Evolutionary conservation across 2,113 vertebrate genomes (phyloP), one percentile per base, ranked within the genome.

Genomic region (Himantopus leucocephalus): DNA sequence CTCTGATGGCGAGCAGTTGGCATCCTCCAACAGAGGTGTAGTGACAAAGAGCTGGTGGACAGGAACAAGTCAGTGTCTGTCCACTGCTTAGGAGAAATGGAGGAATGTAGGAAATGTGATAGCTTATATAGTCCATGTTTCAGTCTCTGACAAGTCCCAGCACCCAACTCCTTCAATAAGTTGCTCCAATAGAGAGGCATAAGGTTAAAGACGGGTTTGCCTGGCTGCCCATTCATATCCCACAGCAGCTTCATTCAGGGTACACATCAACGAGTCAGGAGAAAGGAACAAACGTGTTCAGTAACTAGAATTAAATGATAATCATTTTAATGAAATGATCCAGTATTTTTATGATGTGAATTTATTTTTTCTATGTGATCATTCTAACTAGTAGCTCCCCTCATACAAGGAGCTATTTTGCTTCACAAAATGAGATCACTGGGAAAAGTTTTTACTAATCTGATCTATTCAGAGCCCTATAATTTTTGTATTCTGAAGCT

Each of bases 401-500:
- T 67, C 50, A 47, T 2, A 66, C 39, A 78, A 4, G 41, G 7
- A 6, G 7, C 16, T 67, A 15, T 0, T 0, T 47, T 75, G 52
- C 79, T 79, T 85, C 64, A 74, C 12, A 34, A 30, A 66, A 62
- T 90, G 45, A 93, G 50, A 35, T 45, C 90, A 71, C 30, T 2
- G 15, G 30, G 21, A 47, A 85, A 88, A 63, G 56, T 30, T 90
- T 87, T 88, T 85, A 32, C 22, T 79, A 22, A 45, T 92, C 24
- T 77, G 34, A 62, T 85, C 60, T 92, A 47, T 78, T 90, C 29
- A 67, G 18, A 88, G 24, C 60, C 43, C 39, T 85, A 10, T 59
- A 75, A 89, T 91, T 96, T 23, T 70, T 24, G 27, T 78, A 83
- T 63, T 89, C 73, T 81, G 73, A 85, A 90, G 62, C 43, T 73